Conservation (phyloP, 2,888 invertebrate species). For the Ectemnius cavifrons region DNA sequence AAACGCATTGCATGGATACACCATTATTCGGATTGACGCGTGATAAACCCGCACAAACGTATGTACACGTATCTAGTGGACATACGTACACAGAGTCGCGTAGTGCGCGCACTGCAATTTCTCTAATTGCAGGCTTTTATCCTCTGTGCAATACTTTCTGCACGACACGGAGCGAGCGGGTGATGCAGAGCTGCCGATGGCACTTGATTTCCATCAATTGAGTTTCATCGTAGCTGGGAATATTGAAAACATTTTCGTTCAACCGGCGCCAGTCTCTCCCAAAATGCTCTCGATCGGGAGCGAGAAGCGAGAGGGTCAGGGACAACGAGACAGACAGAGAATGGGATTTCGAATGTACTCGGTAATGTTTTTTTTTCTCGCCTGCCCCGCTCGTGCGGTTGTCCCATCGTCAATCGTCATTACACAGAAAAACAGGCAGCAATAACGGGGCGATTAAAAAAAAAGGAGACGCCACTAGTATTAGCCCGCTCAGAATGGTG, state of each 20-base stretch:
- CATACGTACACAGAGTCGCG: constrained; percentile 14
- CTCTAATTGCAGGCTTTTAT: constrained; percentile 63
- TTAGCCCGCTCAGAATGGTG: no score
- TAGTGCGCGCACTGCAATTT: constrained; percentile 51
- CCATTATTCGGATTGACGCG: constrained; percentile 60
- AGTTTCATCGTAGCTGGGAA: constrained; percentile 60
- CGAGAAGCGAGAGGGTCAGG: neutral
- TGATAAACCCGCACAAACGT: constrained; percentile 47
- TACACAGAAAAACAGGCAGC: neutral
- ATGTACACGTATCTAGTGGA: neutral
- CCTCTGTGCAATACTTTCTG: constrained; percentile 52
- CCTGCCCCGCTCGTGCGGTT: neutral
- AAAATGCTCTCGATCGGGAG: constrained; percentile 22
- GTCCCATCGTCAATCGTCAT: constrained; percentile 1
- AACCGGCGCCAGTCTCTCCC: constrained; percentile 32
- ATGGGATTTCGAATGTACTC: constrained; percentile 27
- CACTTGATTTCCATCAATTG: constrained; percentile 63
- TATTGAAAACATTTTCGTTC: constrained; percentile 61
- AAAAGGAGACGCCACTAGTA: no score
- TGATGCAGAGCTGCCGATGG: constrained; percentile 37
- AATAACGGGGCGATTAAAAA: constrained; percentile 9
- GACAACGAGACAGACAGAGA: no score
- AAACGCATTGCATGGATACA: constrained; percentile 57
- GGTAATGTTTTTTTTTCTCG: constrained; percentile 24
- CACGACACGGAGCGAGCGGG: constrained; percentile 36